A percentile compares a stretch with the other conserved stretches of the same genome.
Conservation (phyloP, 2,888 invertebrate genomes). For the Stenurella melanura region DNA sequence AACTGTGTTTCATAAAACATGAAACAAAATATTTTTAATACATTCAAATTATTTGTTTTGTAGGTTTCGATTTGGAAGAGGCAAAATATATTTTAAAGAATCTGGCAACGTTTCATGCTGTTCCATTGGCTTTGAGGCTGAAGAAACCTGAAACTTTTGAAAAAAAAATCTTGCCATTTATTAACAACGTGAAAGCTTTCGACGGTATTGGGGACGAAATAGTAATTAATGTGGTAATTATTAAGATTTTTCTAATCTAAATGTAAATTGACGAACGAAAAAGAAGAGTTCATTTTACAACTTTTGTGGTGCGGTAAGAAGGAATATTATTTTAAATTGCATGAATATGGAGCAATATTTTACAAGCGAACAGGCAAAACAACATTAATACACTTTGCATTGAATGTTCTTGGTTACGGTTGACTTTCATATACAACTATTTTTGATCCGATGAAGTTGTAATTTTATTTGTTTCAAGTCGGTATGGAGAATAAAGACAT, state of each 20-base stretch:
- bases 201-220: conserved; percentile 43
- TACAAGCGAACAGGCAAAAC: too few relatives aligned
- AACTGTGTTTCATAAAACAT: too few relatives aligned
- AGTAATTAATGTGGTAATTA: conserved; percentile 41
- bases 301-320: too few relatives aligned
- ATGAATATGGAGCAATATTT: too few relatives aligned
- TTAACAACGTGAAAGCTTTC: conserved; percentile 52
- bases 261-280: not conserved
- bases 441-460: too few relatives aligned
- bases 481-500: too few relatives aligned
- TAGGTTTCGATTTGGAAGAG: conserved; percentile 74
- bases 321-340: too few relatives aligned
- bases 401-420: too few relatives aligned
- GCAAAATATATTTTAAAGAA: conserved; percentile 70
- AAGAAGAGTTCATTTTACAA: too few relatives aligned
- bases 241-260: not conserved
- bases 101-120: conserved; percentile 44
- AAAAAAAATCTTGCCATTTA: conserved; percentile 66
- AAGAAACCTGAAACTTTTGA: conserved; percentile 70
- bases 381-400: too few relatives aligned
- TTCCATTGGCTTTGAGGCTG: conserved; percentile 71
- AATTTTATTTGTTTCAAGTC: too few relatives aligned
- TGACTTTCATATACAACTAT: too few relatives aligned
- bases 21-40: not conserved
- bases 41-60: not conserved